Percentiles rank a stretch among this genome's conserved stretches.
Conservation (phyloP, 2,797 vertebrate species). For the Tympanoctomys barrerae region DNA sequence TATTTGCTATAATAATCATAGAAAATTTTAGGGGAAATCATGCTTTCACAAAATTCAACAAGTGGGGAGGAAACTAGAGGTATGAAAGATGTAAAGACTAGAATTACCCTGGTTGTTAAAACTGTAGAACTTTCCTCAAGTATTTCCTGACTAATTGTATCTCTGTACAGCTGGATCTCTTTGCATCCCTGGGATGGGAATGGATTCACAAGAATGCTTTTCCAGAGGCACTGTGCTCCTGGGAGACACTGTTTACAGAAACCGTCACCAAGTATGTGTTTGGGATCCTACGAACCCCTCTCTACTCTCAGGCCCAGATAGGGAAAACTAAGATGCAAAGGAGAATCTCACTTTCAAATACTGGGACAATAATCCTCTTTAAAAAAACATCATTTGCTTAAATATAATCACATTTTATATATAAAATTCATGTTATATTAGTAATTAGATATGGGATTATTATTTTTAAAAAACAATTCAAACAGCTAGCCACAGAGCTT, state of each 20-base stretch:
- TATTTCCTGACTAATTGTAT: not conserved
- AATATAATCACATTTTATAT: not conserved
- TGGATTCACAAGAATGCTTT: not conserved
- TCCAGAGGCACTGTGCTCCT: not conserved
- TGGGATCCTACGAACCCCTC: not conserved
- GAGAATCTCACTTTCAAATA: not conserved
- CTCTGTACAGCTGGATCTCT: constrained; percentile 6
- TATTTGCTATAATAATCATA: not conserved
- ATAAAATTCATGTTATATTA: not conserved
- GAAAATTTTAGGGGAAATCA: constrained; percentile 10
- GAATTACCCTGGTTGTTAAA: not conserved
- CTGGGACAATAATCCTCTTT: not conserved
- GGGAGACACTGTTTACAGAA: not conserved
- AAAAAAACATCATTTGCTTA: not conserved
- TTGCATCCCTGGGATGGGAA: constrained; percentile 9
- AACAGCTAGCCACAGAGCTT: not conserved
- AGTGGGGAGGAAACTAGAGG: not conserved
- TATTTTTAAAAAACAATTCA: not conserved
- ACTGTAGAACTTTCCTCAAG: not conserved
- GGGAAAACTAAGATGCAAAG: not conserved
- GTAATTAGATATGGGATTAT: not conserved
- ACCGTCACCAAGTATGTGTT: not conserved
- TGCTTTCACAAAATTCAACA: not conserved
- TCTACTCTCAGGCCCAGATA: not conserved
- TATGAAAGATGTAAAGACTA: not conserved